Evolutionary conservation across 2,888 invertebrate species (phyloP).

Genomic region (Drosophila barbarae): DNA sequence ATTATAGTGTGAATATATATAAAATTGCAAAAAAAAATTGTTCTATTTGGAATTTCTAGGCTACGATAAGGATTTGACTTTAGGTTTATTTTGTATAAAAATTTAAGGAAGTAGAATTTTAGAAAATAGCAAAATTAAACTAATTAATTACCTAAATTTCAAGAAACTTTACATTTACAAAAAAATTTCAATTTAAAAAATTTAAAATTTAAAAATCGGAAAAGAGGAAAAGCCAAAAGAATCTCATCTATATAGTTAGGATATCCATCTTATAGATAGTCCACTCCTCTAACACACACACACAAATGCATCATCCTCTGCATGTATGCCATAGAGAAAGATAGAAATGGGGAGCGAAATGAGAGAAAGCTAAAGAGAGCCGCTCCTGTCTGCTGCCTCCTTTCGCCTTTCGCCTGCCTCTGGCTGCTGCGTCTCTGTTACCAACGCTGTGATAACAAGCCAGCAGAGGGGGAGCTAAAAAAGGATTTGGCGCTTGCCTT

Average conservation of each 20-base stretch:
- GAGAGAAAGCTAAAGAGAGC: constrained; percentile 21
- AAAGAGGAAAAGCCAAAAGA: not conserved
- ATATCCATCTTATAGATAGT: not conserved
- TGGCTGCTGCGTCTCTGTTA: constrained; percentile 66
- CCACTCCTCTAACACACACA: constrained; percentile 6
- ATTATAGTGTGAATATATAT: not conserved
- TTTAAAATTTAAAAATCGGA: not conserved
- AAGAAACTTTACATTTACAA: too few relatives aligned
- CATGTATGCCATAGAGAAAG: constrained; percentile 16
- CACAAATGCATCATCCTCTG: not conserved
- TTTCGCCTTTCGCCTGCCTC: constrained; percentile 28
- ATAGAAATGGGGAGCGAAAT: constrained; percentile 17
- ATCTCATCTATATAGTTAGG: not conserved
- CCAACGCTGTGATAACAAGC: constrained; percentile 42
- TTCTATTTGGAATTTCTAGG: not conserved
- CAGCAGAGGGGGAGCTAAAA: constrained; percentile 16
- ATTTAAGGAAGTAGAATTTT: not conserved
- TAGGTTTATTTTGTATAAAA: not conserved
- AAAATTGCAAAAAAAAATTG: not conserved
- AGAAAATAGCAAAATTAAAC: too few relatives aligned
- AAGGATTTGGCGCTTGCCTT: constrained; percentile 45
- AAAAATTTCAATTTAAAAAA: too few relatives aligned
- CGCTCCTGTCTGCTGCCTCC: constrained; percentile 11
- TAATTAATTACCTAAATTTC: not conserved
- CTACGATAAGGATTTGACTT: not conserved